Conservation (phyloP, 2,113 vertebrate species). For the Equus przewalskii region DNA sequence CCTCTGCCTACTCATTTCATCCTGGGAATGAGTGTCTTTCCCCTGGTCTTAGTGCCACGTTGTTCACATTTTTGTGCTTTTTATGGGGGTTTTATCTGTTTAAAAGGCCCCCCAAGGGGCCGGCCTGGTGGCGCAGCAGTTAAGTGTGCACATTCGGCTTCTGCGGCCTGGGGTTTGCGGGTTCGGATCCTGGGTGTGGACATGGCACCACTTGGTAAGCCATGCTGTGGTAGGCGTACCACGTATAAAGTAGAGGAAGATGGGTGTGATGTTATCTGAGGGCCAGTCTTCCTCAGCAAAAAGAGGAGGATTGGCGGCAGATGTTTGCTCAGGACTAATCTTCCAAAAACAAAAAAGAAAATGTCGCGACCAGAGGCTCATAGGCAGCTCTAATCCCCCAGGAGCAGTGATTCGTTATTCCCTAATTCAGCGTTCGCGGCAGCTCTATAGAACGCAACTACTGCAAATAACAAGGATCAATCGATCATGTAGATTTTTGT, state of each 20-base stretch:
- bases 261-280: too few relatives aligned
- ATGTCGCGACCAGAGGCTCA: neutral
- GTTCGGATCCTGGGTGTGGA: too few relatives aligned
- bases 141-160: too few relatives aligned
- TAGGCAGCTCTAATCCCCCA: neutral
- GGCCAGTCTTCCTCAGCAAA: too few relatives aligned
- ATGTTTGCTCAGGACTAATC: too few relatives aligned
- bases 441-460: neutral
- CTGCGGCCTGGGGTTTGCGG: too few relatives aligned
- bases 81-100: neutral
- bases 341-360: too few relatives aligned
- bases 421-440: neutral
- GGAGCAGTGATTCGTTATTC: neutral
- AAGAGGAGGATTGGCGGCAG: too few relatives aligned
- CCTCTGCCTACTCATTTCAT: neutral
- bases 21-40: neutral
- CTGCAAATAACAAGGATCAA: neutral
- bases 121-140: too few relatives aligned
- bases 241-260: too few relatives aligned
- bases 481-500: neutral
- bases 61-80: neutral
- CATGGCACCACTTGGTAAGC: too few relatives aligned
- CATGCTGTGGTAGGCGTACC: too few relatives aligned
- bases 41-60: neutral
- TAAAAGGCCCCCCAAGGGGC: neutral